Evolutionary conservation across 2,113 vertebrate genomes (phyloP).

Genomic region (Grammomys surdaster): DNA sequence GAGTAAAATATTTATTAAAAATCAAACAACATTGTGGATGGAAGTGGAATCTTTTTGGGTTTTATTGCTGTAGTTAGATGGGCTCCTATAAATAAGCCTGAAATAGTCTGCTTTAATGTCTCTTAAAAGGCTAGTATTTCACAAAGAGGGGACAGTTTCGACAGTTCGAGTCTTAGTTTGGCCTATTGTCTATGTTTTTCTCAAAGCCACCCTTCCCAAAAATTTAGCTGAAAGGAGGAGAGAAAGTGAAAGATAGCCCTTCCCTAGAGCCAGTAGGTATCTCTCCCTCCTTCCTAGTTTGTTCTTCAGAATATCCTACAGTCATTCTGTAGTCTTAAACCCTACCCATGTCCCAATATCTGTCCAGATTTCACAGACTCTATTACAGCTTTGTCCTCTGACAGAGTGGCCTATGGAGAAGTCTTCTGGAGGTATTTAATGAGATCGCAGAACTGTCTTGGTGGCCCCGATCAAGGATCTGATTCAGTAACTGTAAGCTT

Average conservation of each 20-base stretch:
- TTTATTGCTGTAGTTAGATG: constrained; percentile 51
- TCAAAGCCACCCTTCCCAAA: constrained; percentile 49
- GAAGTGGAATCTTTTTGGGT: constrained; percentile 50
- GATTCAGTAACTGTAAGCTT: not conserved
- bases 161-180: constrained; percentile 40
- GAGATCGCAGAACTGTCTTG: not conserved
- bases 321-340: not conserved
- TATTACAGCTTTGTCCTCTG: not conserved
- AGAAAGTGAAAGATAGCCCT: not conserved
- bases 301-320: not conserved
- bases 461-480: constrained; percentile 6
- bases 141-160: constrained; percentile 46
- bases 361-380: not conserved
- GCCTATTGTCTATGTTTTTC: constrained; percentile 1
- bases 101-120: constrained; percentile 44
- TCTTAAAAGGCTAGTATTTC: constrained; percentile 66
- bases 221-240: not conserved
- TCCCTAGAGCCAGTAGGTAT: not conserved
- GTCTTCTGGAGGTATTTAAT: constrained; percentile 11
- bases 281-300: not conserved
- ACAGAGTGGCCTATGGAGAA: not conserved
- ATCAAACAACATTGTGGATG: constrained; percentile 44
- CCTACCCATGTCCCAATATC: not conserved
- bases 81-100: constrained; percentile 58
- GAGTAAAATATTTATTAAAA: constrained; percentile 68